Evolutionary conservation across 2,888 invertebrate species (phyloP), one percentile per base, ranked within the genome.

Genomic region (Malthinus flaveolus): DNA sequence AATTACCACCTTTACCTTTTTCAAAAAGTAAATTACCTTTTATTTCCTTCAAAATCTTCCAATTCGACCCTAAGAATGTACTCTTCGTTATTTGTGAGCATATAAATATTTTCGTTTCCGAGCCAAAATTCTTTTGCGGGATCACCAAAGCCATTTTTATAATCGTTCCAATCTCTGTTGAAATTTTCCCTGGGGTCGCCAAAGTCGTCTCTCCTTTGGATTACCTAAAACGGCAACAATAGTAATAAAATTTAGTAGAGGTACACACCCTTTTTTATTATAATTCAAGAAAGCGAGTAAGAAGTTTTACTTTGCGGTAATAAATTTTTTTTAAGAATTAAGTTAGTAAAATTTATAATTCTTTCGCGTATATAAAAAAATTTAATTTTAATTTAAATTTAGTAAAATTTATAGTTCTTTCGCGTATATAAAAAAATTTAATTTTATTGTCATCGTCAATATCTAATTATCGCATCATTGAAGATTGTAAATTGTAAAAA

Each of bases 61-160:
- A 95, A 81, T 73, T 95, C 95, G 5, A 95, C 91, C 51, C 95
- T 79, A 0, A 95, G 81, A 76, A 90, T 87, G 75, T 94, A 94
- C 73, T 94, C 93, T 71, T 95, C 94, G 71, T 94, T 93, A 74
- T 93, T 93, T 35, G 95, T 94, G 44, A 95, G 82, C 91, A 94
- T 93, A 77, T 93, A 94, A 64, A 95, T 94, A 73, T 95, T 95
- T 77, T 95, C 93, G 73, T 95, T 95, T 49, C 95, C 95, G 23
- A 95, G 83, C 94, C 94, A 95, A 79, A 95, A 93, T 77, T 95
- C 94, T 73, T 91, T 89, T 65, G 87, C 88, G 0, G 93, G 91
- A 80, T 95, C 93, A 2, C 94, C 95, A 74, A 95, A 95, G 1
- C 95, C 95, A 73, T 93, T 93, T 76, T 94, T 93, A 78, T 95